These are phyloP conservation scores for Syrphus vitripennis DNA, from an alignment of 2,888 invertebrate genomes.

Conservation along the genomic window DNA sequence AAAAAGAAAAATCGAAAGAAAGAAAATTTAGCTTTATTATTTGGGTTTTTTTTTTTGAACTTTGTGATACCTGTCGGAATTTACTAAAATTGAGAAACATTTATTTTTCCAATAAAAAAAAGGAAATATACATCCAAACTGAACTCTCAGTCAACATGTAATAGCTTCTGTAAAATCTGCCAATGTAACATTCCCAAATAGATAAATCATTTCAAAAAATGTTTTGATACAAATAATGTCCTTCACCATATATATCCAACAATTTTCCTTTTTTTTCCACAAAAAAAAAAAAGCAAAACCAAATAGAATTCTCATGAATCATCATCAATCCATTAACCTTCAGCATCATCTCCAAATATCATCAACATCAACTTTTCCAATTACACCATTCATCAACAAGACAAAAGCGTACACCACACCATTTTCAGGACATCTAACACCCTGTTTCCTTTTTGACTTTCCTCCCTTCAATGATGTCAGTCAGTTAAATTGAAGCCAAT, in stretches of 20 bases:
- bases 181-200: not conserved
- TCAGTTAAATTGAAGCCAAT: conserved; percentile 55
- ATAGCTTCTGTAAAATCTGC: not conserved
- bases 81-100: too few species aligned
- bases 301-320: conserved; percentile 20
- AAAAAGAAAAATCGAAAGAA: too few species aligned
- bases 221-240: not conserved
- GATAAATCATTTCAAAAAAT: conserved; percentile 18
- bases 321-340: conserved; percentile 57
- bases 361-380: conserved; percentile 68
- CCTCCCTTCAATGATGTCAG: conserved; percentile 14
- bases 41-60: too few species aligned
- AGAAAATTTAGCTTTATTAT: too few species aligned
- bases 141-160: too few species aligned
- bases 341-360: conserved; percentile 41
- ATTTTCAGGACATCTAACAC: conserved; percentile 60
- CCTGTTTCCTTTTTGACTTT: conserved; percentile 49
- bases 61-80: too few species aligned
- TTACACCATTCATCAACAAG: conserved; percentile 68
- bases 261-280: not conserved
- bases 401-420: conserved; percentile 35
- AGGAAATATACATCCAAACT: too few species aligned
- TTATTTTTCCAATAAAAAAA: too few species aligned
- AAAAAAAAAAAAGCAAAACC: not conserved
- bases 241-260: not conserved